These are phyloP conservation scores for Ictalurus punctatus DNA, from an alignment of 2,113 vertebrate genomes.

Conservation along the genomic window DNA sequence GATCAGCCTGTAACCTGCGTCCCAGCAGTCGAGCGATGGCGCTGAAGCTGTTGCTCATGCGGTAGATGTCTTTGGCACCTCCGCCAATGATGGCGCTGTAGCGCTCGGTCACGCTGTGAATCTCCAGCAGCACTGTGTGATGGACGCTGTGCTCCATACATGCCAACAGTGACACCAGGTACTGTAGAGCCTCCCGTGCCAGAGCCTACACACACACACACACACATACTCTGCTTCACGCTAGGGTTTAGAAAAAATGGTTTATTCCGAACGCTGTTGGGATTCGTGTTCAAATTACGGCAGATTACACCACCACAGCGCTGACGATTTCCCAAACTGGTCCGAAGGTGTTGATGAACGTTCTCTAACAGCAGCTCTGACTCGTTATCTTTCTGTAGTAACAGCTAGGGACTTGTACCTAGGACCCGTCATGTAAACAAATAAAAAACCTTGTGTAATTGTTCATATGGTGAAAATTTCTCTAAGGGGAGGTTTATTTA, in stretches of 20 bases:
- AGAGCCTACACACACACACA: slow-evolving; percentile 67
- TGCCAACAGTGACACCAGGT: slow-evolving; percentile 85
- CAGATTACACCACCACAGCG: background rate
- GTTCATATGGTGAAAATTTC: background rate
- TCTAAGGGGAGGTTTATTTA: background rate
- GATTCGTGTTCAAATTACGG: background rate
- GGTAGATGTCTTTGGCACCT: slow-evolving; percentile 87
- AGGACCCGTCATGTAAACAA: too few relatives aligned
- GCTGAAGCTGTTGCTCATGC: slow-evolving; percentile 93
- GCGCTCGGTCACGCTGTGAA: slow-evolving; percentile 81
- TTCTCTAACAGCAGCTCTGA: background rate
- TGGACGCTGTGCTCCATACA: slow-evolving; percentile 89
- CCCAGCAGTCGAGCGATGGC: slow-evolving; percentile 82
- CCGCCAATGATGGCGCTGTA: slow-evolving; percentile 79
- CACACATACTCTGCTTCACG: background rate
- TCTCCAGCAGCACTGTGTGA: slow-evolving; percentile 87
- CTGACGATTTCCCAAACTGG: background rate
- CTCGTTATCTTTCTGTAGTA: too few relatives aligned
- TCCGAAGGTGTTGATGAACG: background rate
- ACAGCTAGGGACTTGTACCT: background rate
- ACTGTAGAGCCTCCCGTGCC: slow-evolving; percentile 80
- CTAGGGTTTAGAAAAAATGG: background rate
- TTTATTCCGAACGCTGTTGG: background rate
- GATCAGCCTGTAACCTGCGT: slow-evolving; percentile 72
- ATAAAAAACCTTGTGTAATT: too few relatives aligned